Evolutionary conservation across 2,888 invertebrate species (phyloP).

Genomic region (Rhimphoctona megacephalus): DNA sequence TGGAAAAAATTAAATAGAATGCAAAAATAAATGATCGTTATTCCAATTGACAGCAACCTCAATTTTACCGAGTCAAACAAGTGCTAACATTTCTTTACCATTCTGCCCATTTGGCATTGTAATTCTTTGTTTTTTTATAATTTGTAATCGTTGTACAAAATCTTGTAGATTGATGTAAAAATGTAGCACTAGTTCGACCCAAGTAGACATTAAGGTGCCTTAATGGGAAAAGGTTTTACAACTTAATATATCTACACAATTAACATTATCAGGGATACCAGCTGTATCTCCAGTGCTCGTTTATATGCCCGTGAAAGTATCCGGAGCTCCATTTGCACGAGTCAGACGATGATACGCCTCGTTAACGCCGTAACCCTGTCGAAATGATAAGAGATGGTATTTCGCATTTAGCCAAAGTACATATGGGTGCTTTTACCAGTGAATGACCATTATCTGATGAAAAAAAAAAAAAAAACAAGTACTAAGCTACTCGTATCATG

Average conservation of each 20-base stretch:
- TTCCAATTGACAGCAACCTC: not conserved
- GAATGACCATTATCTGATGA: slow-evolving; percentile 18
- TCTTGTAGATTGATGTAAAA: not conserved
- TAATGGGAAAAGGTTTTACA: slow-evolving; percentile 12
- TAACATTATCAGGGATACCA: slow-evolving; percentile 37
- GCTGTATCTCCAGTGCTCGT: slow-evolving; percentile 30
- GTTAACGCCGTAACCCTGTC: slow-evolving; percentile 44
- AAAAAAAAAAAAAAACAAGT: not conserved
- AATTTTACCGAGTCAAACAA: not conserved
- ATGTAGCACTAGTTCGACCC: not conserved
- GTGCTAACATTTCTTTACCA: not conserved
- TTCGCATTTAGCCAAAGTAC: slow-evolving; percentile 20
- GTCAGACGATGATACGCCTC: slow-evolving; percentile 45
- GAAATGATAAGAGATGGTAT: slow-evolving; percentile 23
- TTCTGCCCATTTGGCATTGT: not conserved
- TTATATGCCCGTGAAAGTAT: slow-evolving; percentile 29
- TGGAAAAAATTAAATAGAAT: not conserved
- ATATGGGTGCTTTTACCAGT: slow-evolving; percentile 17
- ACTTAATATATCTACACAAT: slow-evolving; percentile 48
- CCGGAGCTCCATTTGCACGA: slow-evolving; percentile 41
- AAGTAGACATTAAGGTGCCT: slow-evolving; percentile 7
- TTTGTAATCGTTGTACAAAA: not conserved
- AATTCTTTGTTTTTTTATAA: not conserved
- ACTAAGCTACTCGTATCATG: not conserved
- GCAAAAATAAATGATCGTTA: not conserved